phyloP scores from a whole-genome alignment of 2,888 invertebrate genomes.

The Cantharis rufa region DNA sequence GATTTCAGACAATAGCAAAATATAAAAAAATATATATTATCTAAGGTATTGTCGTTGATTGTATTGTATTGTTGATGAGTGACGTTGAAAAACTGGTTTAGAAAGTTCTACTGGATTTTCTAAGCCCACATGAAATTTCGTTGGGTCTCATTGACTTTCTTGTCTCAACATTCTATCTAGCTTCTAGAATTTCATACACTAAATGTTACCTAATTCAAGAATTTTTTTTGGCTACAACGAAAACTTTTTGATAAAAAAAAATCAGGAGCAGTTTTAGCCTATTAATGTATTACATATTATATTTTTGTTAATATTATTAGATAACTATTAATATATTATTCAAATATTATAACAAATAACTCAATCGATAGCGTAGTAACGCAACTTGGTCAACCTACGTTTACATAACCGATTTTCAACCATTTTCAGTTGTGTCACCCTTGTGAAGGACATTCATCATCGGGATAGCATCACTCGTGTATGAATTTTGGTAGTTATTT shows the following conservation, averaged over 20 bases:
- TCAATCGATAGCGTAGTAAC: not conserved
- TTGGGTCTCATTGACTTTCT: not conserved
- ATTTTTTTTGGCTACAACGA: too few species aligned
- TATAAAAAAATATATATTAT: too few species aligned
- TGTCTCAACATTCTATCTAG: not conserved
- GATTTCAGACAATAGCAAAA: too few species aligned
- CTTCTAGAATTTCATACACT: too few species aligned
- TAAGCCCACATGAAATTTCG: not conserved
- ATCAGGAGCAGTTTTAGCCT: too few species aligned
- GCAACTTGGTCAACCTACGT: not conserved
- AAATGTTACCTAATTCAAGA: too few species aligned
- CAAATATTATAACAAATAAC: not conserved
- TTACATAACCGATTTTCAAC: not conserved
- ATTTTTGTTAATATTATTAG: too few species aligned
- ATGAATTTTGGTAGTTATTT: not conserved
- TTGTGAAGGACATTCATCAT: not conserved
- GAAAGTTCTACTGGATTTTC: not conserved
- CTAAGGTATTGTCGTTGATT: too few species aligned
- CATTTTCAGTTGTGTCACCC: not conserved
- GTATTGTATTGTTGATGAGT: not conserved
- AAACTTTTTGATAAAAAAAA: too few species aligned
- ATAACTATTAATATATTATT: not conserved
- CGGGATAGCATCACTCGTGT: too few species aligned
- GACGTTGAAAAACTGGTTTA: not conserved
- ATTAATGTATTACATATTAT: too few species aligned